Evolutionary conservation across 2,113 vertebrate species (phyloP), one percentile per base, ranked within the genome.

Genomic region (Callionymus lyra): DNA sequence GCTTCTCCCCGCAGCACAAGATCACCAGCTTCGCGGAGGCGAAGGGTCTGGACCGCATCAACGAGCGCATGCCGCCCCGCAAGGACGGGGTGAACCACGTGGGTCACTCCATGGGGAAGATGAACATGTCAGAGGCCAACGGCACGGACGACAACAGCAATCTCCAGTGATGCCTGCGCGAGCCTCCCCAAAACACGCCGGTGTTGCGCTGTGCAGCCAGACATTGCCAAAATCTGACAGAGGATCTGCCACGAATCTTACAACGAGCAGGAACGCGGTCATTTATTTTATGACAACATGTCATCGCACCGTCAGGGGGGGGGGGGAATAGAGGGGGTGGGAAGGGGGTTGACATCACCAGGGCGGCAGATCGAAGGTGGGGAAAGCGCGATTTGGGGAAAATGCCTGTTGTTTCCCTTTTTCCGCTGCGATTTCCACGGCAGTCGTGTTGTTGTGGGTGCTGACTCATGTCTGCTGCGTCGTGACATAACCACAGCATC

Each of bases 121-220:
- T 86, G 85, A 87, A 86, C 72, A 77, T 86, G 85, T 85, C 85
- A 0, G 86, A 87, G 68, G 84, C 84, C 10, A 88, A 88, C 27
- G 86, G 86, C 76, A 88, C 86, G 13, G 86, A 87, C 47, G 86
- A 88, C 72, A 86, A 84, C 82, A 84, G 85, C 74, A 86, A 87
- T 74, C 67, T 87, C 77, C 82, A 88, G 82, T 87, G 84, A 88
- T 77, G n/a, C 59, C 60, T 63, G 63, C 48, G 50, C 38, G 56
- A 59, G 70, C 68, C 60, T n/a, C 59, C 50, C 14, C 43, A 63
- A 12, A 46, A 64, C 41, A 35, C 74, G 62, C 72, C 18, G 57
- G 70, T 50, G 51, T 56, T 46, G 45, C 62, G 44, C 45, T 36
- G 32, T 47, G 63, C 70, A 77, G 79, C 72, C 70, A 72, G 68